A percentile compares a stretch with the other conserved stretches of the same genome.
Conservation (phyloP, 2,888 invertebrate species). For the Metopia argyrocephala region DNA sequence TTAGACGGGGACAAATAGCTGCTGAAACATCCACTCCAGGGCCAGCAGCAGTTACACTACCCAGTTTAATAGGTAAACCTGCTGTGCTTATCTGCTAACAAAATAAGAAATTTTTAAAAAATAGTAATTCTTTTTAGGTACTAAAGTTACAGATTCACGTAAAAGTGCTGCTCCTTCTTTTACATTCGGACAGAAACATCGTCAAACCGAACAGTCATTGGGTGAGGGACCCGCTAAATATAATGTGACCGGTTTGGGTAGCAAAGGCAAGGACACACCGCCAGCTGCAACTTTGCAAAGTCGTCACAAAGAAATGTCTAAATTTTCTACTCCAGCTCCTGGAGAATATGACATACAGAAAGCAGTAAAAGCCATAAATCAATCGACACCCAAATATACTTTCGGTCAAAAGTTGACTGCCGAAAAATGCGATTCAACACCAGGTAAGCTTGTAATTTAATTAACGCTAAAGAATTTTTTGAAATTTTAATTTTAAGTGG, state of each 20-base stretch:
- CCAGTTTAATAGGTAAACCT: conserved; percentile 86
- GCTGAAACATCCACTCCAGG: conserved; percentile 93
- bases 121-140: conserved; percentile 80
- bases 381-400: conserved; percentile 84
- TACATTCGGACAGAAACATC: conserved; percentile 85
- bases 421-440: conserved; percentile 82
- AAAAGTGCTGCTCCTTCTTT: conserved; percentile 89
- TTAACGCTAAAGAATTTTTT: not conserved
- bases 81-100: not conserved
- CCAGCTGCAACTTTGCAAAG: conserved; percentile 90
- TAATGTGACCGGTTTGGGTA: conserved; percentile 90
- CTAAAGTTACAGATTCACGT: conserved; percentile 87
- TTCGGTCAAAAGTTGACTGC: conserved; percentile 85
- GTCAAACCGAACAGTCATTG: conserved; percentile 79
- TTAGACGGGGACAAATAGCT: conserved; percentile 91
- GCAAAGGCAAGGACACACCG: conserved; percentile 88
- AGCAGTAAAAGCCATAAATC: conserved; percentile 79
- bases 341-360: conserved; percentile 93
- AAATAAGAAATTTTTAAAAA: not conserved
- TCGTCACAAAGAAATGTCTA: conserved; percentile 79
- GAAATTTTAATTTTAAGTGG: conserved; percentile 15
- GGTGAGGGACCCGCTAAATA: conserved; percentile 96
- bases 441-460: conserved; percentile 80
- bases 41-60: conserved; percentile 90
- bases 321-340: conserved; percentile 88